These are phyloP conservation scores for Thinocorus orbignyianus DNA, from an alignment of 2,113 vertebrate species.

Conservation along the genomic window DNA sequence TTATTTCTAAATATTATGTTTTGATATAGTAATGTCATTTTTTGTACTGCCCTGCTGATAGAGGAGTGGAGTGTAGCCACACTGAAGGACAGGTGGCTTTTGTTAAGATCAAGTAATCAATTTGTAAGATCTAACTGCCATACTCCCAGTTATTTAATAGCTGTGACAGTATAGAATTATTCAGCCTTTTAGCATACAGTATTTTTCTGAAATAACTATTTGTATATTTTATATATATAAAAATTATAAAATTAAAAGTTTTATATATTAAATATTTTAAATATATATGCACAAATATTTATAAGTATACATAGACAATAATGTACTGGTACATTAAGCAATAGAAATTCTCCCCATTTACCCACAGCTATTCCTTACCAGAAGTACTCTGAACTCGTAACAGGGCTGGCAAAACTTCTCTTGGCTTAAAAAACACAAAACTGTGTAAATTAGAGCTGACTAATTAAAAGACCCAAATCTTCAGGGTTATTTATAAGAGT, in stretches of 20 bases:
- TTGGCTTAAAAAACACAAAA: background rate
- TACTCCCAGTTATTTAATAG: background rate
- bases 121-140: background rate
- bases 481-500: background rate
- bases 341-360: background rate
- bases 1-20: background rate
- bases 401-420: background rate
- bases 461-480: background rate
- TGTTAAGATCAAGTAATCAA: background rate
- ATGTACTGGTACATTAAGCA: background rate
- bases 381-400: background rate
- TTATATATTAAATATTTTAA: too few species aligned
- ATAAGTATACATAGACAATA: background rate
- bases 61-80: background rate
- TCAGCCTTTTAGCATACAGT: background rate
- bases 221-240: background rate
- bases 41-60: background rate
- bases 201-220: background rate
- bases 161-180: background rate
- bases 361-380: background rate
- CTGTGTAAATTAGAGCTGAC: background rate
- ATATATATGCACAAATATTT: too few species aligned
- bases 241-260: background rate
- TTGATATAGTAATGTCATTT: background rate
- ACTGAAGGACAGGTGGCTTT: background rate